A percentile compares a stretch with the other conserved stretches of the same genome.
Conservation (phyloP, 2,888 invertebrate genomes). For the Dyspetes luteomarginatus region DNA sequence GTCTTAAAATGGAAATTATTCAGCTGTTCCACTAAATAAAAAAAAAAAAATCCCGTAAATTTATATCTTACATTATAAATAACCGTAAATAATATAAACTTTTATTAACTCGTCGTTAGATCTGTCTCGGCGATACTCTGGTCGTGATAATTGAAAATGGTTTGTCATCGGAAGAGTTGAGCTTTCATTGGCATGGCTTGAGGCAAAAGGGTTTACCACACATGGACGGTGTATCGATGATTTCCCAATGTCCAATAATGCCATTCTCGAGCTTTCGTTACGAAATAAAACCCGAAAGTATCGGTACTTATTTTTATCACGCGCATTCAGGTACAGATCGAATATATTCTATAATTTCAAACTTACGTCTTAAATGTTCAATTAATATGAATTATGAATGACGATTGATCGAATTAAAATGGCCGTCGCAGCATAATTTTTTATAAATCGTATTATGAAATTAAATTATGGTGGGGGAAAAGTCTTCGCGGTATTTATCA, state of each 20-base stretch:
- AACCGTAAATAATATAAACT: not conserved
- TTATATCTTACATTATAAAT: no score
- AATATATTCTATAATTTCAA: no score
- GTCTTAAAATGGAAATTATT: no score
- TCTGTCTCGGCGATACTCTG: slow-evolving; percentile 75
- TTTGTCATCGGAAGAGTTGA: slow-evolving; percentile 71
- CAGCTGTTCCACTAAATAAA: no score
- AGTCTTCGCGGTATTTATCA: no score
- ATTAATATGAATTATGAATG: no score
- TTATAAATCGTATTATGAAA: not conserved
- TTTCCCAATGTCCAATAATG: slow-evolving; percentile 82
- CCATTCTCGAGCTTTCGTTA: slow-evolving; percentile 79
- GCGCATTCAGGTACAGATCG: slow-evolving; percentile 84
- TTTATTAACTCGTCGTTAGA: slow-evolving; percentile 53
- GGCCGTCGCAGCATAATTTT: not conserved
- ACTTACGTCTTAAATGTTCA: no score
- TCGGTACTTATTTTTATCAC: slow-evolving; percentile 74
- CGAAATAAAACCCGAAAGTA: slow-evolving; percentile 69
- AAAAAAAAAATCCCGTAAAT: no score
- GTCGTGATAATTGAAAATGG: slow-evolving; percentile 73
- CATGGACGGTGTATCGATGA: slow-evolving; percentile 83
- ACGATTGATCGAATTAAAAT: no score
- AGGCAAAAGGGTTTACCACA: slow-evolving; percentile 76
- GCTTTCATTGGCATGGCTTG: slow-evolving; percentile 85
- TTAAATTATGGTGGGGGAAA: no score